Conservation (phyloP, 2,113 vertebrate genomes). For the Cettia cetti region DNA sequence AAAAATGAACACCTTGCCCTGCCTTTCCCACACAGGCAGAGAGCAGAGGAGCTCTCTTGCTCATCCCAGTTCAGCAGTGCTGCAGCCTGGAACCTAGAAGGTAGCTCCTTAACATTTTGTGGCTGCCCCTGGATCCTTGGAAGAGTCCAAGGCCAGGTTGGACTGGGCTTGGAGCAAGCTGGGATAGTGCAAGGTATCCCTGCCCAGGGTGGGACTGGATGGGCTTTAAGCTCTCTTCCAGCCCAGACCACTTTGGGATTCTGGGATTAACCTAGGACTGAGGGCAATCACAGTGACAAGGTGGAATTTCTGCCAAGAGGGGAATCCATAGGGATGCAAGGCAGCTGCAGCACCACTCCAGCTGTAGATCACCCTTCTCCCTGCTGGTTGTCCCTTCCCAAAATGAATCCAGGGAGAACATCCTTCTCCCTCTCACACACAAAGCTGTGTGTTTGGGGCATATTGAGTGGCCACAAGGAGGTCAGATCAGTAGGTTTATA, state of each 20-base stretch:
- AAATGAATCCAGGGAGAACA: neutral
- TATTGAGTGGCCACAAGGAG: rapidly evolving
- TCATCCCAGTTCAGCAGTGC: neutral
- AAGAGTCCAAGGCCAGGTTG: rapidly evolving
- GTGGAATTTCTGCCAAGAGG: rapidly evolving
- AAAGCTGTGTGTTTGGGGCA: neutral
- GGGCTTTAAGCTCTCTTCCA: neutral
- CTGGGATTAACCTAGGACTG: neutral
- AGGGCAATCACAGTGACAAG: neutral
- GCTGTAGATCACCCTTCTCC: neutral
- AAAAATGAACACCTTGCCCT: neutral
- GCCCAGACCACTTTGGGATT: neutral
- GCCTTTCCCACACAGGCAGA: neutral
- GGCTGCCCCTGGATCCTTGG: neutral
- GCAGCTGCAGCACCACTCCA: neutral
- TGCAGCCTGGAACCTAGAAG: neutral
- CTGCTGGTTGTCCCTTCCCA: neutral
- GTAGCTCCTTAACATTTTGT: neutral
- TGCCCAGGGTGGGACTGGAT: neutral
- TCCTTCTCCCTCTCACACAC: neutral
- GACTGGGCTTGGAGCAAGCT: rapidly evolving
- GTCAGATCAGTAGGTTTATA: neutral
- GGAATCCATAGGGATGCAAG: neutral
- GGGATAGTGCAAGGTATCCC: neutral
- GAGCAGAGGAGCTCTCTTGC: neutral